These are phyloP conservation scores for Sphaeramia orbicularis DNA, from an alignment of 2,797 vertebrate genomes.

Conservation along the genomic window DNA sequence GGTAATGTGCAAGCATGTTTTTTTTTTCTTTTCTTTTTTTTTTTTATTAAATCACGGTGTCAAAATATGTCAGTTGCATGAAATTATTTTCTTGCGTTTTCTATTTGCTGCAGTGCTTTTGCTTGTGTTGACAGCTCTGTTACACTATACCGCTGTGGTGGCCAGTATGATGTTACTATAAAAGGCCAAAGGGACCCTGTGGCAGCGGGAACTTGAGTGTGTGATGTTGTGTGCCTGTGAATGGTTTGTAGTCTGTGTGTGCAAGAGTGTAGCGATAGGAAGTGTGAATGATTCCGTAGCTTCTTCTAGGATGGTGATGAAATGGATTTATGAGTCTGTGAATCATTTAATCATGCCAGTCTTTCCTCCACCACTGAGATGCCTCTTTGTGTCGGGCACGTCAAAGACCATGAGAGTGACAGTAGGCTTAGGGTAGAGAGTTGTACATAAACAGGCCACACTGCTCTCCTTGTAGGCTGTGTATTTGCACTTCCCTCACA, in stretches of 20 bases:
- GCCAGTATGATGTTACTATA: conserved; percentile 2
- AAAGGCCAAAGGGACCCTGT: conserved; percentile 12
- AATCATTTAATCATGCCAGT: conserved; percentile 54
- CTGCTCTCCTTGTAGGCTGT: background rate
- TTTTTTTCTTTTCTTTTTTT: background rate
- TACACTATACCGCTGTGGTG: conserved; percentile 1
- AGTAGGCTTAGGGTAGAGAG: conserved; percentile 25
- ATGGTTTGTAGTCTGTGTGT: conserved; percentile 22
- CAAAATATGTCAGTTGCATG: background rate
- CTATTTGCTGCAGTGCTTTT: background rate
- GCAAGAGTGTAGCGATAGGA: conserved; percentile 20
- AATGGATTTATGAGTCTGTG: conserved; percentile 42
- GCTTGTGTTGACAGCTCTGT: conserved; percentile 17
- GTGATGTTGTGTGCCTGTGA: background rate
- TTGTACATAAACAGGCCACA: conserved; percentile 19
- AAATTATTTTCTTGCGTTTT: conserved; percentile 1
- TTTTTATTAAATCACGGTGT: background rate
- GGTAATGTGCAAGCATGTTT: conserved; percentile 11
- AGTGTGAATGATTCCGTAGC: conserved; percentile 33
- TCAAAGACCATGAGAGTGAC: conserved; percentile 31
- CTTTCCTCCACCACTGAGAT: conserved; percentile 31
- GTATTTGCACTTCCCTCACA: background rate
- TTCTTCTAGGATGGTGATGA: conserved; percentile 33
- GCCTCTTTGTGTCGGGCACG: conserved; percentile 32
- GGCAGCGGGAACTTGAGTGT: background rate